Conservation (phyloP, 2,113 vertebrate genomes). For the Benitochromis conjunctus region DNA sequence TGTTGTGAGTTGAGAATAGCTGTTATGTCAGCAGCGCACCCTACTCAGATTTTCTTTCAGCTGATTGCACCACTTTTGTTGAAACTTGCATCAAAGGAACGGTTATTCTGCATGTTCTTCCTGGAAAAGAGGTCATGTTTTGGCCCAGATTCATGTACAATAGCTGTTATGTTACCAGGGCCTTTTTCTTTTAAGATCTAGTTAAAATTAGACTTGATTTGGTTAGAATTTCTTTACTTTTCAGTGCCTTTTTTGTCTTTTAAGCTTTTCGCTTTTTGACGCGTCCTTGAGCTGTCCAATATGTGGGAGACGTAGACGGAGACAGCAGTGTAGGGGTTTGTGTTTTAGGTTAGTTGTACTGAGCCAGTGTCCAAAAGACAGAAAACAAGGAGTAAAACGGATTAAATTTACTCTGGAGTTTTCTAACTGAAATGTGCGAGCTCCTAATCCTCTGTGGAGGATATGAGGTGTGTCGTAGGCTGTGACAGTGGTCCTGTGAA, state of each 20-base stretch:
- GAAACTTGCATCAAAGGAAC: neutral
- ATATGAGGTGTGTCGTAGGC: neutral
- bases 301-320: neutral
- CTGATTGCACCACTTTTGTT: neutral
- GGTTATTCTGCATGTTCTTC: neutral
- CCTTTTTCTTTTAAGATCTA: neutral
- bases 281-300: neutral
- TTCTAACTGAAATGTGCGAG: neutral
- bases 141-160: neutral
- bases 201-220: neutral
- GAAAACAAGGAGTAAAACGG: neutral
- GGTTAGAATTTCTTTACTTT: neutral
- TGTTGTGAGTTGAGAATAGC: neutral
- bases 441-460: fast-evolving
- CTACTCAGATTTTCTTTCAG: neutral
- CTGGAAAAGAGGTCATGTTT: neutral
- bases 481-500: neutral
- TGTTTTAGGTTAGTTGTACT: neutral
- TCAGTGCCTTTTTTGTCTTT: neutral
- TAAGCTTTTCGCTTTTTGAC: neutral
- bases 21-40: neutral
- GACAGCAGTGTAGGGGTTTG: neutral
- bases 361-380: neutral
- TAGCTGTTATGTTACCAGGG: neutral
- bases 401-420: neutral